Conservation (phyloP, 2,797 vertebrate genomes). For the Bryconaethiops microstoma region DNA sequence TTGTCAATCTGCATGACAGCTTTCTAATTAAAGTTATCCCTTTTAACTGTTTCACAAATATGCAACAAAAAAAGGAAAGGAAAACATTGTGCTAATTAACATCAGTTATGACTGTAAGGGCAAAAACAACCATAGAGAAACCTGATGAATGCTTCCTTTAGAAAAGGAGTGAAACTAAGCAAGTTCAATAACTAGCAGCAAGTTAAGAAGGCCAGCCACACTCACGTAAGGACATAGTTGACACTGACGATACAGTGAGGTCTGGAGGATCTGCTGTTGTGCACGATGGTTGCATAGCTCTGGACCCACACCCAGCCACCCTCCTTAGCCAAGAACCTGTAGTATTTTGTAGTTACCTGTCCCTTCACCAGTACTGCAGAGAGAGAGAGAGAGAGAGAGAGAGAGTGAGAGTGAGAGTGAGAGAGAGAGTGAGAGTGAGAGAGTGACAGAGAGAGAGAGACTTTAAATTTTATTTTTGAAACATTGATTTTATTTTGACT, state of each 20-base stretch:
- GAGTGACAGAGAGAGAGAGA: constrained; percentile 11
- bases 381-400: not conserved
- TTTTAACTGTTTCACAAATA: constrained; percentile 3
- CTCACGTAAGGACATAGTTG: constrained; percentile 99
- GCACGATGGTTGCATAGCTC: constrained; percentile 96
- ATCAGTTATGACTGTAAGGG: not conserved
- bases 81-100: not conserved
- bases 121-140: not conserved
- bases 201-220: constrained; percentile 48
- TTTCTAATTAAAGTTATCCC: constrained; percentile 17
- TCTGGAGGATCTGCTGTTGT: constrained; percentile 96
- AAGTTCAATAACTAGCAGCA: not conserved
- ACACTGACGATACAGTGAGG: constrained; percentile 98
- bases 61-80: not conserved
- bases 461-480: too few species aligned
- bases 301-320: constrained; percentile 99
- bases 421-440: not conserved
- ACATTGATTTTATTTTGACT: too few species aligned
- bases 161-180: not conserved
- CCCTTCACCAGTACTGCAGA: constrained; percentile 93
- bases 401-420: too few species aligned
- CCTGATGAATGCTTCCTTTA: not conserved
- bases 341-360: constrained; percentile 97
- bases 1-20: constrained; percentile 23
- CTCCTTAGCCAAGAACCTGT: constrained; percentile 93